These are phyloP conservation scores for Spea hammondii DNA, from an alignment of 2,797 vertebrate genomes.

Conservation along the genomic window DNA sequence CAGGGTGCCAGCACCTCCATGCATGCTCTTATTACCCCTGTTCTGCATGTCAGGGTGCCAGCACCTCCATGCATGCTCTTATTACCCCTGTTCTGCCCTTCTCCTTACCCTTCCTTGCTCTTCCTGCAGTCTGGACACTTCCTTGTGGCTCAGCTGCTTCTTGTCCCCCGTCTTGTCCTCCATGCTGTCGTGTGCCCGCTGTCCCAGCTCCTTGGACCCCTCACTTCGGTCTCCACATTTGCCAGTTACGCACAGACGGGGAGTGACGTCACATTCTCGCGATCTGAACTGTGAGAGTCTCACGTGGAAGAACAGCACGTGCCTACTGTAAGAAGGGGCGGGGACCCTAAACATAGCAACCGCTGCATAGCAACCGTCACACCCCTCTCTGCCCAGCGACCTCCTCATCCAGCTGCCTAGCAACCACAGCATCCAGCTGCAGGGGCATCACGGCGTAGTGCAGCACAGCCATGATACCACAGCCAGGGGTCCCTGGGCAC, in stretches of 20 bases:
- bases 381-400: neutral
- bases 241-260: neutral
- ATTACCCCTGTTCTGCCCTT: neutral
- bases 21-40: slow-evolving; percentile 74
- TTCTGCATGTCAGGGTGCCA: too few relatives aligned
- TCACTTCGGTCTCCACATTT: neutral
- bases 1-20: too few relatives aligned
- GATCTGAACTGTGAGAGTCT: neutral
- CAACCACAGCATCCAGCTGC: neutral
- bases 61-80: neutral
- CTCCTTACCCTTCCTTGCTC: slow-evolving; percentile 86
- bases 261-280: slow-evolving; percentile 11
- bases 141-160: slow-evolving; percentile 62
- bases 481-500: too few relatives aligned
- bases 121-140: slow-evolving; percentile 78
- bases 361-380: slow-evolving; percentile 23
- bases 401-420: too few relatives aligned
- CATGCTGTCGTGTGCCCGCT: slow-evolving; percentile 56
- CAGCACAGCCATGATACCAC: too few relatives aligned
- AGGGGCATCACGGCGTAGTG: neutral
- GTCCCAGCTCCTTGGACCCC: neutral
- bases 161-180: slow-evolving; percentile 57
- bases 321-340: neutral
- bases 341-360: slow-evolving; percentile 5
- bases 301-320: slow-evolving; percentile 27